phyloP scores from a whole-genome alignment of 2,797 vertebrate species.

The Chloroceryle amazona region DNA sequence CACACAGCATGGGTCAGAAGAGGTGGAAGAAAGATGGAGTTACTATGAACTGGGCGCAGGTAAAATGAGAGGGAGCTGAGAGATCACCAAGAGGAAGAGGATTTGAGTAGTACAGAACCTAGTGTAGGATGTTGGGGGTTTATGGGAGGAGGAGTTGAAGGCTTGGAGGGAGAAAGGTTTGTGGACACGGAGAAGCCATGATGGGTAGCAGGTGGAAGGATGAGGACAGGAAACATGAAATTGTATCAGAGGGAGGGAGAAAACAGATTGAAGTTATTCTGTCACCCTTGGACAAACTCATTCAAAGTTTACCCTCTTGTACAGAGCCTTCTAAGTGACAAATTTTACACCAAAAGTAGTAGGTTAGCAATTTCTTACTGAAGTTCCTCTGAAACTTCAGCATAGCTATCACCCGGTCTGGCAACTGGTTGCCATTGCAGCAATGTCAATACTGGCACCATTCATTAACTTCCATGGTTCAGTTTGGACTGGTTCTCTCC shows the following conservation, averaged over 20 bases:
- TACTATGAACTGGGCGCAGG: neutral
- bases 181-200: rapidly evolving
- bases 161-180: neutral
- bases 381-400: neutral
- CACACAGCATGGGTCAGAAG: neutral
- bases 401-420: neutral
- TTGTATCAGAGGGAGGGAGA: neutral
- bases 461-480: neutral
- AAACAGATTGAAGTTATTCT: neutral
- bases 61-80: neutral
- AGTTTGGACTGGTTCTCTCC: neutral
- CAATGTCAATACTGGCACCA: neutral
- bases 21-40: neutral
- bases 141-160: neutral
- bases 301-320: neutral
- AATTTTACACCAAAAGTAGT: neutral
- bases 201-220: neutral
- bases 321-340: neutral
- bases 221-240: neutral
- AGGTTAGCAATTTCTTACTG: neutral
- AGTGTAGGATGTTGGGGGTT: neutral
- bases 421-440: neutral
- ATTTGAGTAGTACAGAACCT: neutral
- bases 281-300: neutral
- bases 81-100: neutral